phyloP scores from a whole-genome alignment of 2,113 vertebrate genomes.

The Pseudolaguvia tuberculata region DNA sequence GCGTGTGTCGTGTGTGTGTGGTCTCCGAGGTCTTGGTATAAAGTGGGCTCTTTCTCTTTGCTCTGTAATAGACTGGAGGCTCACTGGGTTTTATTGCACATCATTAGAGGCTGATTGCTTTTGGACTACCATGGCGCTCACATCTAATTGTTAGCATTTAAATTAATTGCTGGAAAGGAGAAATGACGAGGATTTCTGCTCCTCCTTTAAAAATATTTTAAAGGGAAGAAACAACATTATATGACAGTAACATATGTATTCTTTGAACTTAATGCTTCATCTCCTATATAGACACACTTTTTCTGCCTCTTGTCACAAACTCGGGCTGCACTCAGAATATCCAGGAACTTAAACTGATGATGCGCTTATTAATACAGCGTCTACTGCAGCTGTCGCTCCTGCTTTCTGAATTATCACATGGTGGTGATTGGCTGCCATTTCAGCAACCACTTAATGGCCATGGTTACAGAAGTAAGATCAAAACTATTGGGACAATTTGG shows the following conservation, averaged over 20 bases:
- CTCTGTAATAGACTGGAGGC: constrained; percentile 45
- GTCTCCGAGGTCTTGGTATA: constrained; percentile 28
- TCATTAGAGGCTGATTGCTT: constrained; percentile 70
- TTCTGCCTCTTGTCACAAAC: too few species aligned
- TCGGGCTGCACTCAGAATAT: too few species aligned
- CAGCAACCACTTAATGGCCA: too few species aligned
- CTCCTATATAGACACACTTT: constrained; percentile 25
- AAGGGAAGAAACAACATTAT: constrained; percentile 3
- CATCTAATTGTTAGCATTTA: constrained; percentile 75
- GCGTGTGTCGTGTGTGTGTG: constrained; percentile 33
- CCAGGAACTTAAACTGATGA: too few species aligned
- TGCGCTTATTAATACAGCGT: too few species aligned
- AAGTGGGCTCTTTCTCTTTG: constrained; percentile 31
- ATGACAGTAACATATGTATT: neutral
- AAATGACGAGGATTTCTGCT: constrained; percentile 25
- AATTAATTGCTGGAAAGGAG: constrained; percentile 67
- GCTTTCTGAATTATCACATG: too few species aligned
- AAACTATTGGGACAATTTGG: too few species aligned
- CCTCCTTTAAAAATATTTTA: constrained; percentile 9
- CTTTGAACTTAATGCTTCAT: constrained; percentile 1
- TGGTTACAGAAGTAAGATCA: too few species aligned
- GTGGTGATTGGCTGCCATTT: too few species aligned
- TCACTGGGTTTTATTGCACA: constrained; percentile 64
- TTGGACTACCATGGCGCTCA: constrained; percentile 69
- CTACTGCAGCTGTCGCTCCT: too few species aligned